These are phyloP conservation scores for Epinotia demarniana DNA, from an alignment of 2,888 invertebrate genomes.

Conservation along the genomic window DNA sequence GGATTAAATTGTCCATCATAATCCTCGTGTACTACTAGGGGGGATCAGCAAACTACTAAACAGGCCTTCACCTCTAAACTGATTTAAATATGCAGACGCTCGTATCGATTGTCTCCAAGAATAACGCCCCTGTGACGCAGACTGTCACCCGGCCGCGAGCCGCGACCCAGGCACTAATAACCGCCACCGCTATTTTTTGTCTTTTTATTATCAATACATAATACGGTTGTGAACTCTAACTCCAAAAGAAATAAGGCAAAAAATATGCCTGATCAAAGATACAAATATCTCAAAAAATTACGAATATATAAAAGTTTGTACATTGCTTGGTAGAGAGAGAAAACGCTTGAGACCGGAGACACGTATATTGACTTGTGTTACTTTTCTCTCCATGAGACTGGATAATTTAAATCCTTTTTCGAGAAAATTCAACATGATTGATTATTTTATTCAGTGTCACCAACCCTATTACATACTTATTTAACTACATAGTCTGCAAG, in stretches of 20 bases:
- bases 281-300: too few species aligned
- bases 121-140: constrained; percentile 68
- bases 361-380: too few species aligned
- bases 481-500: not conserved
- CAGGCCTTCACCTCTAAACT: constrained; percentile 65
- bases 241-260: too few species aligned
- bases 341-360: too few species aligned
- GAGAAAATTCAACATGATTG: too few species aligned
- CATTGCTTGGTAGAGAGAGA: too few species aligned
- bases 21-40: not conserved
- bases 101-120: constrained; percentile 82
- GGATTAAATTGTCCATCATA: not conserved
- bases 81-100: constrained; percentile 81
- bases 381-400: too few species aligned
- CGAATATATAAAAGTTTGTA: too few species aligned
- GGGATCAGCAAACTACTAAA: constrained; percentile 1
- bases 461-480: not conserved
- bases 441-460: too few species aligned
- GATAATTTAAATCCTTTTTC: too few species aligned
- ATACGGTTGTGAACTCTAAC: too few species aligned
- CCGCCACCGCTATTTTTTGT: constrained; percentile 51
- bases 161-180: constrained; percentile 50
- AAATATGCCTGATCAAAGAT: too few species aligned
- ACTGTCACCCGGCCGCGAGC: constrained; percentile 58
- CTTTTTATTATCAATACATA: constrained; percentile 1